A percentile compares a stretch with the other conserved stretches of the same genome.
Evolutionary conservation across 2,888 invertebrate genomes (phyloP).

Genomic region (Mylabris sibirica): DNA sequence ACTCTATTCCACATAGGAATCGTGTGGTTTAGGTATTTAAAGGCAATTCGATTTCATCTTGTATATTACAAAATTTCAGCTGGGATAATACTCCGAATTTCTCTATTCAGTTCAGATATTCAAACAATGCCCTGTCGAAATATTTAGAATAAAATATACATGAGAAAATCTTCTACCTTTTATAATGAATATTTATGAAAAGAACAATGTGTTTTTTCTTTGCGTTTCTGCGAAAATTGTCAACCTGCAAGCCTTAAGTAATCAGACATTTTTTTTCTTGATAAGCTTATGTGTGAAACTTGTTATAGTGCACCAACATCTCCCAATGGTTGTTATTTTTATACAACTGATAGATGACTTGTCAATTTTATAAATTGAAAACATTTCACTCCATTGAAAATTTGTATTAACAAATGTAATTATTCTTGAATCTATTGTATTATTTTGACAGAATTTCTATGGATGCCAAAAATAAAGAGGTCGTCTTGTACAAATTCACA

Average conservation of each 20-base stretch:
- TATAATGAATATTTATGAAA: slow-evolving; percentile 37
- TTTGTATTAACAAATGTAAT: not conserved
- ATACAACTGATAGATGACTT: not conserved
- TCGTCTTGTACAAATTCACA: slow-evolving; percentile 36
- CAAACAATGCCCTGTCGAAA: not conserved
- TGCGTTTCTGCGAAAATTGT: slow-evolving; percentile 28
- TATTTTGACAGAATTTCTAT: slow-evolving; percentile 17
- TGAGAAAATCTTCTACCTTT: slow-evolving; percentile 24
- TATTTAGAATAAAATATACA: slow-evolving; percentile 6
- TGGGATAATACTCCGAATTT: not conserved
- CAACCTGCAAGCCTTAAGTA: slow-evolving; percentile 26
- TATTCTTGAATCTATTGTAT: slow-evolving; percentile 7
- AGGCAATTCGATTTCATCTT: too few species aligned
- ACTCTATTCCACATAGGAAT: too few species aligned
- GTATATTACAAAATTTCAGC: too few species aligned
- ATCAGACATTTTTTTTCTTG: slow-evolving; percentile 23
- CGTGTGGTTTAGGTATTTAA: too few species aligned
- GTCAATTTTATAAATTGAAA: not conserved
- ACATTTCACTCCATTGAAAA: not conserved
- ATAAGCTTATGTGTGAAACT: slow-evolving; percentile 13
- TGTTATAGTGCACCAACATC: too few species aligned
- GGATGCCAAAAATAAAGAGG: slow-evolving; percentile 22
- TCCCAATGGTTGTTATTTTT: not conserved
- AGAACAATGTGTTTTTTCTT: slow-evolving; percentile 34
- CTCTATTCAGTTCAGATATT: not conserved